phyloP scores from a whole-genome alignment of 30 jellyfish, hydroid and myxozoan species.

The Hydra vulgaris region DNA sequence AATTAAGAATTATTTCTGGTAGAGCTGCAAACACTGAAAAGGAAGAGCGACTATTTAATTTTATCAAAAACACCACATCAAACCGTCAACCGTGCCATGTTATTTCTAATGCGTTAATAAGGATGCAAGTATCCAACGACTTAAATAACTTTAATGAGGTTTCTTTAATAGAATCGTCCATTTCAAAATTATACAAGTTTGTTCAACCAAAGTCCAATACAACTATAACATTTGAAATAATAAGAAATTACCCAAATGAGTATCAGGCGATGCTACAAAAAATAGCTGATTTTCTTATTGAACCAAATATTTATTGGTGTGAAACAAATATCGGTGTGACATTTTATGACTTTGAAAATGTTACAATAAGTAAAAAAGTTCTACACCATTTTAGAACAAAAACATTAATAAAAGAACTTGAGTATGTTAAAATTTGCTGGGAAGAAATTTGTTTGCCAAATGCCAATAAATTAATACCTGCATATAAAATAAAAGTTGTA shows the following conservation, averaged over 20 bases:
- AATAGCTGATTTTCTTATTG: background rate
- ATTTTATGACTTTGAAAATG: background rate
- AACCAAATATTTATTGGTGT: background rate
- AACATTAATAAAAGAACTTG: too few species aligned
- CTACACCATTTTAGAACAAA: too few species aligned
- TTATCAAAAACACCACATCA: background rate
- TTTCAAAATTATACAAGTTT: background rate
- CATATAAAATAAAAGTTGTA: too few species aligned
- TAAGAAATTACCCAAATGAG: background rate
- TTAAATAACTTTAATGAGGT: background rate
- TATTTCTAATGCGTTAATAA: background rate
- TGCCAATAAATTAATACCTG: too few species aligned
- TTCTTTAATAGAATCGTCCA: background rate
- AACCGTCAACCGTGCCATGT: constrained; percentile 1
- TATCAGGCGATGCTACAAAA: background rate
- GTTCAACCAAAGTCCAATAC: background rate
- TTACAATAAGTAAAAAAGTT: too few species aligned
- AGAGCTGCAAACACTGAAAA: background rate
- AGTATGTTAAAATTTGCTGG: too few species aligned
- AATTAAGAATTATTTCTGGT: constrained; percentile 5
- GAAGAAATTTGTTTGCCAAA: too few species aligned
- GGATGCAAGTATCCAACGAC: background rate
- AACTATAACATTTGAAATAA: background rate
- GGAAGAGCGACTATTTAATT: background rate
- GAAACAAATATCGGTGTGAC: background rate